Conservation (phyloP, 2,113 vertebrate species). For the Siphamia tubifer region DNA sequence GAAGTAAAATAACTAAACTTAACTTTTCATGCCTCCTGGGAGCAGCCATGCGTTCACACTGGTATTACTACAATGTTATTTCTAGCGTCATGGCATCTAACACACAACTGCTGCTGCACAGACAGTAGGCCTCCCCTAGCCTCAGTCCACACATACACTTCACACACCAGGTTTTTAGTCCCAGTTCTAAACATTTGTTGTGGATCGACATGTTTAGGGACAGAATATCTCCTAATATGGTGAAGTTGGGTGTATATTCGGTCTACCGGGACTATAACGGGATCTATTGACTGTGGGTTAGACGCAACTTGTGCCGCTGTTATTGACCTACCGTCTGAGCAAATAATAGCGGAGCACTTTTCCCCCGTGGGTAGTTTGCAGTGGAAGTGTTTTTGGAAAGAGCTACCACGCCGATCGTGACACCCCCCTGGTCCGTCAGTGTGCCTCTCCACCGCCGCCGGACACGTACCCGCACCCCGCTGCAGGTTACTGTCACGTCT, state of each 20-base stretch:
- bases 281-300: background rate
- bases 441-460: background rate
- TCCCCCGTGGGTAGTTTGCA: too few relatives aligned
- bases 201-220: too few relatives aligned
- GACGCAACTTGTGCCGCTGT: background rate
- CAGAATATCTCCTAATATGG: conserved; percentile 34
- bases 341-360: conserved; percentile 12
- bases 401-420: conserved; percentile 10
- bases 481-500: background rate
- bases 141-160: background rate
- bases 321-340: conserved; percentile 38
- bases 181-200: too few relatives aligned
- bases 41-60: conserved; percentile 35
- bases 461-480: background rate
- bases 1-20: conserved; percentile 43
- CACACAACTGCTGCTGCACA: conserved; percentile 69
- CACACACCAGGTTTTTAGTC: too few relatives aligned
- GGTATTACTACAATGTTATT: conserved; percentile 62
- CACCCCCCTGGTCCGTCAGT: conserved; percentile 4
- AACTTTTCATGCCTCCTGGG: conserved; percentile 23
- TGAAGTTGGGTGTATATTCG: background rate
- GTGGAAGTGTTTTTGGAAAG: conserved; percentile 20
- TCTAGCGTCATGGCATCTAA: conserved; percentile 66
- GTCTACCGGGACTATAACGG: background rate
- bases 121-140: conserved; percentile 26